A percentile compares a stretch with the other conserved stretches of the same genome.
Conservation (phyloP, 2,113 vertebrate species). For the Axis porcinus region DNA sequence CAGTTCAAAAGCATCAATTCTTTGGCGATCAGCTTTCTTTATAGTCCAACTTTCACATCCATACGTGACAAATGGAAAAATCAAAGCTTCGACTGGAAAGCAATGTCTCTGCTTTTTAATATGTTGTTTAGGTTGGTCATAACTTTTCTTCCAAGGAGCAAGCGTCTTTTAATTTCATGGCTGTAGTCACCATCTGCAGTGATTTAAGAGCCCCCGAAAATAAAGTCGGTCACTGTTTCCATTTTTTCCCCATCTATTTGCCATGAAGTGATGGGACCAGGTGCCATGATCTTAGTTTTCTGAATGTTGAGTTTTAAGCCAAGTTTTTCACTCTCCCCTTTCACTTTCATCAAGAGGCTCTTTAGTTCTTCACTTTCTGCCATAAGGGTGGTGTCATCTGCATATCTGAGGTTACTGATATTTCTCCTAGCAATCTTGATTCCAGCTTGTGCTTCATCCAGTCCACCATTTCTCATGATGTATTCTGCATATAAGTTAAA, state of each 20-base stretch:
- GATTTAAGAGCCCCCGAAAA: background rate
- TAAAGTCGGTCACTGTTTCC: background rate
- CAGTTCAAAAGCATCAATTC: background rate
- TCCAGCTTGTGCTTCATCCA: background rate
- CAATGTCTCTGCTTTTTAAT: background rate
- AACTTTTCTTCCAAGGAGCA: background rate
- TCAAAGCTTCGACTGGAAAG: background rate
- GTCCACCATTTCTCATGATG: background rate
- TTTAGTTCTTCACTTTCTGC: background rate
- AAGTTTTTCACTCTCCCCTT: background rate
- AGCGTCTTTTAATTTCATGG: background rate
- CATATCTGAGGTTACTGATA: background rate
- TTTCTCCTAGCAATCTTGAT: background rate
- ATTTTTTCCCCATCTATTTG: background rate
- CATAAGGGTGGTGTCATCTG: background rate
- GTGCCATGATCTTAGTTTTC: background rate
- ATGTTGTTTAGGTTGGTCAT: background rate
- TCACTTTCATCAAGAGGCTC: background rate
- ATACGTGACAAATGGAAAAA: background rate
- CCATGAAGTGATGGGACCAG: background rate
- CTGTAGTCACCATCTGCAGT: background rate
- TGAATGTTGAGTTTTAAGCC: background rate
- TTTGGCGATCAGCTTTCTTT: background rate
- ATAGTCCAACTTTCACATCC: background rate
- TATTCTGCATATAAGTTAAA: background rate